Conservation (phyloP, 2,888 invertebrate genomes). For the Argyresthia goedartella region DNA sequence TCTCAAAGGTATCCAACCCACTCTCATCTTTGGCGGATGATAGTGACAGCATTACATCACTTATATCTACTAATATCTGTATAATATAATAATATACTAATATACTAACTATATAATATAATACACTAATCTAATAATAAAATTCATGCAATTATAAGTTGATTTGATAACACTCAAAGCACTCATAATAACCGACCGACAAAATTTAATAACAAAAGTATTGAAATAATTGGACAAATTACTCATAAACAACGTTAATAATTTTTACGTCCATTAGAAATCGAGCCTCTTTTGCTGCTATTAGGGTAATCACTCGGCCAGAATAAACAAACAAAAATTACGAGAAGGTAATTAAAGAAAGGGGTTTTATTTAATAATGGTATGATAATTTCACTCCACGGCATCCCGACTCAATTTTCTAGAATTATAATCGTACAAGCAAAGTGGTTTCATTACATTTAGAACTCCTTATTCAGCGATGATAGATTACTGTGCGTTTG, state of each 20-base stretch:
- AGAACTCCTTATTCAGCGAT: slow-evolving; percentile 10
- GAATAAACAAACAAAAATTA: slow-evolving; percentile 62
- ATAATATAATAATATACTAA: too few relatives aligned
- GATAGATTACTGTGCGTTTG: not conserved
- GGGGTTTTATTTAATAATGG: slow-evolving; percentile 63
- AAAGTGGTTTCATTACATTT: slow-evolving; percentile 44
- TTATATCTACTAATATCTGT: too few relatives aligned
- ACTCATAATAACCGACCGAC: not conserved
- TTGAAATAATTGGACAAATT: slow-evolving; percentile 45
- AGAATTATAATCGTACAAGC: slow-evolving; percentile 38
- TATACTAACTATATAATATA: too few relatives aligned
- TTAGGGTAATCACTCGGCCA: slow-evolving; percentile 54
- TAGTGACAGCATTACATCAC: too few relatives aligned
- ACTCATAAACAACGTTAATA: slow-evolving; percentile 51
- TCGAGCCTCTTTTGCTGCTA: slow-evolving; percentile 34
- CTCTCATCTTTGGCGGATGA: too few relatives aligned
- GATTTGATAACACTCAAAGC: too few relatives aligned
- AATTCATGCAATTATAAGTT: not conserved
- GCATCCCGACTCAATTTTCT: slow-evolving; percentile 50
- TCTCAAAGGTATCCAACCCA: too few relatives aligned
- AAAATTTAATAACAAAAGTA: slow-evolving; percentile 36
- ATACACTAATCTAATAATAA: too few relatives aligned
- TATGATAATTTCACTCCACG: slow-evolving; percentile 48
- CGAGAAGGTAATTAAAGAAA: slow-evolving; percentile 64
- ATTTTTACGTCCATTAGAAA: slow-evolving; percentile 38